Percentiles rank a stretch among this genome's conserved stretches.
Evolutionary conservation across 2,797 vertebrate genomes (phyloP).

Genomic region (Bucorvus abyssinicus): DNA sequence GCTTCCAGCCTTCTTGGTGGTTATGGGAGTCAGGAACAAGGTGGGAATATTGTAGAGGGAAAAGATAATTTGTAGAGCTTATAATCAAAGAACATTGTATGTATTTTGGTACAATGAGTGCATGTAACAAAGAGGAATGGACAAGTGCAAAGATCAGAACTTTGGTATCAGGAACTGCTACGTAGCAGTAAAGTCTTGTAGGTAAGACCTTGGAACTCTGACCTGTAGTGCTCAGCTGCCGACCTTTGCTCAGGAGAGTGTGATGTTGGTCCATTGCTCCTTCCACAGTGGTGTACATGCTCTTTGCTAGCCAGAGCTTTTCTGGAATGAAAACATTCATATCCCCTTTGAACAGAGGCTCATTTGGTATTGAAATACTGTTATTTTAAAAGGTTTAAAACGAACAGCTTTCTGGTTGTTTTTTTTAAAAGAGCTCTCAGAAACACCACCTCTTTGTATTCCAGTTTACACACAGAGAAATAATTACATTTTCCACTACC

Average conservation of each 20-base stretch:
- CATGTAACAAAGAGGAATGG: neutral
- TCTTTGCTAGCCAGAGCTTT: neutral
- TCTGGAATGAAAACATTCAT: neutral
- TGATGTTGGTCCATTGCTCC: neutral
- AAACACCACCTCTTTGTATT: neutral
- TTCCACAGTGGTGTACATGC: neutral
- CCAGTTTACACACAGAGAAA: no score
- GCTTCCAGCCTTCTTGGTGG: neutral
- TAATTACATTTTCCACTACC: neutral
- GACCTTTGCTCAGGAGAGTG: neutral
- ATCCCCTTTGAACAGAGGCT: neutral
- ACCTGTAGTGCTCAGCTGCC: neutral
- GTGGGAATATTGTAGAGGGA: neutral
- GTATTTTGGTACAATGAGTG: neutral
- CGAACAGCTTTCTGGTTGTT: neutral
- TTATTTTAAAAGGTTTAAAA: neutral
- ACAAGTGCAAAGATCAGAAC: neutral
- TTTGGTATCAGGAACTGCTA: neutral
- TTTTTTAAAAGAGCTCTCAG: neutral
- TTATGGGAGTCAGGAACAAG: neutral
- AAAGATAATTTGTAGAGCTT: neutral
- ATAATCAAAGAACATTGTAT: neutral
- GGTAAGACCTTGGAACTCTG: neutral
- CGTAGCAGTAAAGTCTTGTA: neutral
- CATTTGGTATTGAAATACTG: neutral